Conservation (phyloP, 2,797 vertebrate species). For the Balearica regulorum region DNA sequence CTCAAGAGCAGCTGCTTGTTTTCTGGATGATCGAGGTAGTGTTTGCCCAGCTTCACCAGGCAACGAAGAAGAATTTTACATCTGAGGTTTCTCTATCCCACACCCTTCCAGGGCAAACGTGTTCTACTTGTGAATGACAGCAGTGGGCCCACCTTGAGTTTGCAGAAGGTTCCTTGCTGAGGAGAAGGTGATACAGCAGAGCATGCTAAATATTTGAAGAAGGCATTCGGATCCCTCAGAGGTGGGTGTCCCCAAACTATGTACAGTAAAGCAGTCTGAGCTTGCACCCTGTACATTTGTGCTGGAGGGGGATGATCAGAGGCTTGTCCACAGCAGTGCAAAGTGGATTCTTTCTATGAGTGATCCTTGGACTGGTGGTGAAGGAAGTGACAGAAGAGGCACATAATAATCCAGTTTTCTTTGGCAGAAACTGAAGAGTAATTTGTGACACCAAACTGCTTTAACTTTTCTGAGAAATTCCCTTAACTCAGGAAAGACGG, state of each 20-base stretch:
- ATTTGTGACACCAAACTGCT: not conserved
- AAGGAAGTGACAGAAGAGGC: not conserved
- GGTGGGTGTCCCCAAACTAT: not conserved
- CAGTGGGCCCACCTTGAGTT: not conserved
- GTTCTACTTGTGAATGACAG: not conserved
- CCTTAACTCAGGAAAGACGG: not conserved
- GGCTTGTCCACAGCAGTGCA: not conserved
- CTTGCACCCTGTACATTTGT: not conserved
- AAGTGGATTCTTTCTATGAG: not conserved
- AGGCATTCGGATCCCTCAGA: not conserved
- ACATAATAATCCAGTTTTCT: not conserved
- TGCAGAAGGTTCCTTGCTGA: not conserved
- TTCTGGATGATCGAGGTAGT: not conserved
- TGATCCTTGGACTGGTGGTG: not conserved
- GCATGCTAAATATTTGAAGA: not conserved
- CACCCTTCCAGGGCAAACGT: not conserved
- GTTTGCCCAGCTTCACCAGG: not conserved
- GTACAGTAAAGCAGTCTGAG: not conserved
- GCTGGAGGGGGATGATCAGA: not conserved
- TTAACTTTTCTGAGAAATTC: not conserved
- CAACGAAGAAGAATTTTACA: slow-evolving; percentile 88
- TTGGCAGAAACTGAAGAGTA: not conserved
- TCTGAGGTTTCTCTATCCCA: slow-evolving; percentile 67
- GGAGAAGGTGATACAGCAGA: not conserved
- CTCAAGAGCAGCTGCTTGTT: not conserved